Percentiles rank a stretch among this genome's conserved stretches.
Conservation (phyloP, 1,140 invertebrate genomes). For the Aphaenogaster floridana region DNA sequence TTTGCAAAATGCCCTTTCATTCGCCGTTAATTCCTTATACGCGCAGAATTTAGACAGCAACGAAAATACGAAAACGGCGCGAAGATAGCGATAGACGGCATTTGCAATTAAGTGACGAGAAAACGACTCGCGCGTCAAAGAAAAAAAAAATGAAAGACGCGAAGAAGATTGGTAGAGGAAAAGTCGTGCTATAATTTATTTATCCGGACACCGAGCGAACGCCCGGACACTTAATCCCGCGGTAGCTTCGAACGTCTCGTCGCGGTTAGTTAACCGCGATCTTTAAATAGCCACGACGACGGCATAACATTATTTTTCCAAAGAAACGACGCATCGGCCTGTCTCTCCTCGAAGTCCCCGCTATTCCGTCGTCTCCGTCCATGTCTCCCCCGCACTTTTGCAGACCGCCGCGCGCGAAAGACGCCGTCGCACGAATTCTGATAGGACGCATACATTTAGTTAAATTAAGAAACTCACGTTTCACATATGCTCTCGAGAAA, state of each 20-base stretch:
- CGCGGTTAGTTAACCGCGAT: slow-evolving; percentile 75
- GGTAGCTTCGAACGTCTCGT: slow-evolving; percentile 62
- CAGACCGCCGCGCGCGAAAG: slow-evolving; percentile 25
- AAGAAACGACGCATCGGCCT: slow-evolving; percentile 72
- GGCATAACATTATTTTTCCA: slow-evolving; percentile 81
- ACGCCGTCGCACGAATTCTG: slow-evolving; percentile 51
- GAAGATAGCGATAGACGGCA: background rate
- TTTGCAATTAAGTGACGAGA: background rate
- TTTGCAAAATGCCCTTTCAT: background rate
- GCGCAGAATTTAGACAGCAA: background rate
- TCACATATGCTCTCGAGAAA: slow-evolving; percentile 25
- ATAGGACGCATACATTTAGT: slow-evolving; percentile 62
- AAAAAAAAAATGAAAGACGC: slow-evolving; percentile 5
- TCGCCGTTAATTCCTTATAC: background rate
- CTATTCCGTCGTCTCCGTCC: background rate
- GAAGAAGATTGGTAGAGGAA: background rate
- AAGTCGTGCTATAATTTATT: slow-evolving; percentile 55
- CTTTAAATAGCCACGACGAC: slow-evolving; percentile 82
- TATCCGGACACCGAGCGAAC: slow-evolving; percentile 34
- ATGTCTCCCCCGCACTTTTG: slow-evolving; percentile 10
- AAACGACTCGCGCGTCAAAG: background rate
- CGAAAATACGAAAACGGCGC: slow-evolving; percentile 18
- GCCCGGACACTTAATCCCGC: slow-evolving; percentile 27
- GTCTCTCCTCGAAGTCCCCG: slow-evolving; percentile 51
- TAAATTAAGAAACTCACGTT: slow-evolving; percentile 57